Evolutionary conservation across 2,113 vertebrate genomes (phyloP).

Genomic region (Nematolebias whitei): DNA sequence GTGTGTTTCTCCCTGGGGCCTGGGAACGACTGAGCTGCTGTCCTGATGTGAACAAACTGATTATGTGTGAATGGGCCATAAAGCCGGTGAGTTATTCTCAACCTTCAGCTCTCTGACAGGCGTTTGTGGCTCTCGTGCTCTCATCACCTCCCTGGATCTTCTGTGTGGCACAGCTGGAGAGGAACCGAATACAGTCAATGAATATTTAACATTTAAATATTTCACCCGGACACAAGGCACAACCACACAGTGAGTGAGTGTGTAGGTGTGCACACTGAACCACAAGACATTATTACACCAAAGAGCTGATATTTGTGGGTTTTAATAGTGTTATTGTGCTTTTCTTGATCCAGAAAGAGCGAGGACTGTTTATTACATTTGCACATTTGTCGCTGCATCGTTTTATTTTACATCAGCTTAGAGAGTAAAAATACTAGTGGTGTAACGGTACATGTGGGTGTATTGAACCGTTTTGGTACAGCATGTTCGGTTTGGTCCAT

Average conservation of each 20-base stretch:
- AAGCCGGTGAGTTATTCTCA: conserved; percentile 19
- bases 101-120: conserved; percentile 6
- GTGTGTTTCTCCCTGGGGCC: conserved; percentile 21
- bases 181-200: conserved; percentile 6
- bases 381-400: no score
- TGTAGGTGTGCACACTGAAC: neutral
- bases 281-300: no score
- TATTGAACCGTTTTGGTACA: no score
- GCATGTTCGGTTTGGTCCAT: no score
- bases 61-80: conserved; percentile 28
- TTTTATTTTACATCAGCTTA: no score
- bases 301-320: no score
- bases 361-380: no score
- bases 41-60: conserved; percentile 38
- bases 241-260: neutral
- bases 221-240: neutral
- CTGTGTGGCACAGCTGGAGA: conserved; percentile 11
- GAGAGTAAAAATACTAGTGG: no score
- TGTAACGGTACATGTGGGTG: no score
- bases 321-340: no score
- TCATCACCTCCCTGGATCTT: conserved; percentile 12
- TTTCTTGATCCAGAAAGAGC: no score
- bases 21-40: conserved; percentile 13
- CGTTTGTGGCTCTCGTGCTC: conserved; percentile 2
- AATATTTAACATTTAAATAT: conserved; percentile 35